Evolutionary conservation across 1,140 invertebrate genomes (phyloP).

Genomic region (Dinoponera quadriceps): DNA sequence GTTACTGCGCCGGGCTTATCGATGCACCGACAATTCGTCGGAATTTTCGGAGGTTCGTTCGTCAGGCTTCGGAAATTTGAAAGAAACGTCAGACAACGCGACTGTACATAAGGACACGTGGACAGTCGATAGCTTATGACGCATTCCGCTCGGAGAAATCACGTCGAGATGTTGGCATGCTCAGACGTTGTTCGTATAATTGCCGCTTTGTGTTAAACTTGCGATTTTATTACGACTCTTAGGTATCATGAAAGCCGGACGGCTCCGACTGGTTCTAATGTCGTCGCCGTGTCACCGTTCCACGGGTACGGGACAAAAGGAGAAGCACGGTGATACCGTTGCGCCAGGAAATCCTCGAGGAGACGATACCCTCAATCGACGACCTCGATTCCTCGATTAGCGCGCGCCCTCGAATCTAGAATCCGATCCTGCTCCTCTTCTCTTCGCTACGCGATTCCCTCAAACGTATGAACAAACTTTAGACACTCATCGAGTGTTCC

Average conservation of each 20-base stretch:
- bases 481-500: neutral
- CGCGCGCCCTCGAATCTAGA: neutral
- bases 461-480: neutral
- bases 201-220: too few species aligned
- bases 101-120: neutral
- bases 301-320: constrained; percentile 9
- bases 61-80: neutral
- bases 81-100: neutral
- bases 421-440: neutral
- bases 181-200: too few species aligned
- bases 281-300: neutral
- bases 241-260: neutral
- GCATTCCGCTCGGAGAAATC: too few species aligned
- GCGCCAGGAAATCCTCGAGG: constrained; percentile 29
- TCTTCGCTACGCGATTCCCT: neutral
- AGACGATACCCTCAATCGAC: constrained; percentile 43
- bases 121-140: neutral
- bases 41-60: neutral
- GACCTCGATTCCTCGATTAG: constrained; percentile 50
- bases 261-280: constrained; percentile 16
- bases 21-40: neutral
- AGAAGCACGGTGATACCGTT: constrained; percentile 37
- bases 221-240: neutral
- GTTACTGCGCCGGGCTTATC: neutral
- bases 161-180: too few species aligned